These are phyloP conservation scores for Spheniscus mendiculus DNA, from an alignment of 2,113 vertebrate genomes.

Conservation along the genomic window DNA sequence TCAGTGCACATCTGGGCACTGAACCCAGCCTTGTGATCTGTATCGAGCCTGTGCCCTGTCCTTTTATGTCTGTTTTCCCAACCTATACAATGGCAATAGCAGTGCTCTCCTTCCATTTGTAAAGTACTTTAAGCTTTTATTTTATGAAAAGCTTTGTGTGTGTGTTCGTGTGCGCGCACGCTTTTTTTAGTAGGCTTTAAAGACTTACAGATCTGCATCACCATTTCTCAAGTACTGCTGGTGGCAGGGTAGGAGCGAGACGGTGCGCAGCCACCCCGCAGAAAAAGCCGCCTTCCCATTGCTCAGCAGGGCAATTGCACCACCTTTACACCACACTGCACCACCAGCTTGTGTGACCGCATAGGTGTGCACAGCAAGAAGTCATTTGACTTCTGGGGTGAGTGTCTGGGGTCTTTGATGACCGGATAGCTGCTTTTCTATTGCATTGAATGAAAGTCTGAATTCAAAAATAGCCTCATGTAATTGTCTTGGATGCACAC, in stretches of 20 bases:
- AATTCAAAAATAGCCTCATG: background rate
- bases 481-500: background rate
- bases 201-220: constrained; percentile 34
- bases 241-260: background rate
- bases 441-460: background rate
- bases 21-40: background rate
- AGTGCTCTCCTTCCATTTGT: background rate
- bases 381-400: background rate
- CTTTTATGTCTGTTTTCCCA: background rate
- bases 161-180: fast-evolving
- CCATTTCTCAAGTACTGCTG: background rate
- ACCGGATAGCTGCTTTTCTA: background rate
- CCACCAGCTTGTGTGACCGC: background rate
- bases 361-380: background rate
- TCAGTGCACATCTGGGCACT: constrained; percentile 18
- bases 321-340: background rate
- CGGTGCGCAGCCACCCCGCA: fast-evolving
- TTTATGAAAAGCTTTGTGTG: background rate
- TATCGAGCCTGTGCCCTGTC: background rate
- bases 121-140: background rate
- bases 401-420: background rate
- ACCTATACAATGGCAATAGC: background rate
- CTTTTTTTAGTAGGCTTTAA: constrained; percentile 28
- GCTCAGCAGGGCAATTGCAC: background rate
- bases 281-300: background rate